Conservation (phyloP, 2,797 vertebrate genomes). For the Columba guinea region DNA sequence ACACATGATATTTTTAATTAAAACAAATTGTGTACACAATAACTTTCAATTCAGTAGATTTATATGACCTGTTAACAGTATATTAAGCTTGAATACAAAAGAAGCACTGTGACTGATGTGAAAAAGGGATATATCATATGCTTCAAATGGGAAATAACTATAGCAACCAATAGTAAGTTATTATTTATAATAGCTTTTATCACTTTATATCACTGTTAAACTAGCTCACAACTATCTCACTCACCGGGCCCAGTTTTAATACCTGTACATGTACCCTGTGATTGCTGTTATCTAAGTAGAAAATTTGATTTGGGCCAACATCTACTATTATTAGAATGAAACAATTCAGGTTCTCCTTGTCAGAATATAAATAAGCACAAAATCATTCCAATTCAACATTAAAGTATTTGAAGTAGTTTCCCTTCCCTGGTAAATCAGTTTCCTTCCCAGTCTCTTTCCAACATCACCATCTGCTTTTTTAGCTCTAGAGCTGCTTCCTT, state of each 20-base stretch:
- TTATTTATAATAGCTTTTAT: background rate
- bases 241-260: background rate
- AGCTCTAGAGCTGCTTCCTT: background rate
- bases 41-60: constrained; percentile 55
- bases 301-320: background rate
- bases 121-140: background rate
- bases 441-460: background rate
- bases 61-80: constrained; percentile 47
- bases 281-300: background rate
- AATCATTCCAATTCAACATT: constrained; percentile 23
- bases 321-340: background rate
- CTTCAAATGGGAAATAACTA: background rate
- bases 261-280: fast-evolving
- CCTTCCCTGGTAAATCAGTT: background rate
- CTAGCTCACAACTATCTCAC: background rate
- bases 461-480: background rate
- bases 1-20: constrained; percentile 52
- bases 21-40: constrained; percentile 41
- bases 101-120: background rate
- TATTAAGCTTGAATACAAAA: constrained; percentile 43
- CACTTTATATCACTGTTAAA: background rate
- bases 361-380: constrained; percentile 31
- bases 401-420: background rate
- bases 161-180: background rate
- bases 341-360: background rate